Base-by-base conservation (phyloP, 2,888 invertebrate genomes). In the Machimus rusticus region DNA sequence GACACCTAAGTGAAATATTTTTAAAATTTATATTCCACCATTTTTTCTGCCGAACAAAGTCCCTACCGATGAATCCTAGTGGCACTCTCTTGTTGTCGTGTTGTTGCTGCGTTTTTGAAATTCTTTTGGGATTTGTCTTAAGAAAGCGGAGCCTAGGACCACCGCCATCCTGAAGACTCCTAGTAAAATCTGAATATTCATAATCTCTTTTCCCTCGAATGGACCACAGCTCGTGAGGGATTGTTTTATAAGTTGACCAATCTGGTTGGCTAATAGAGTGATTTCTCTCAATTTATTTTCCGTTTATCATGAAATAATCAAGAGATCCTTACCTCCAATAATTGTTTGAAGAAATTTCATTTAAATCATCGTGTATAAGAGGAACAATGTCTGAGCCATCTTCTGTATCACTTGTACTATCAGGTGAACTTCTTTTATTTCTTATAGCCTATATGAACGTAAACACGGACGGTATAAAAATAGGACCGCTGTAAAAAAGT, bases 161-260 rank as follows among this genome's bases (percentile, higher is more conserved):
- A 14, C 19, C 16, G 23, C 82, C 82, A 37, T 84, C 82, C 28
- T 51, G 82, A 66, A 37, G 37, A 3, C 79, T 79, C n/a, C 51
- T 23, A 84, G 19, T 84, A 34, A 46, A 84, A 37, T 84, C 82
- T 2, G 66, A 84, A 66, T 84, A 84, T 14, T 66, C 82, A n/a
- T 66, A 84, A 37, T 89, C 87, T 77, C 94, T 94, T 92, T 94
- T 96, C 91, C 94, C 96, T 91, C 93, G 93, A 93, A 94, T 94
- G 23, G 66, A 1, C 66, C 66, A 66, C 2, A 23, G 5, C 1
- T 96, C 96, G 90, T 94, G 94, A 66, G 94, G 94, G n/a, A 93
- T 94, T 74, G 94, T 92, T 89, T 94, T 94, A 14, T 34, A 74
- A 43, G 19, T 74, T 3, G 76, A 86, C 43, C 46, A 46, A 28